These are phyloP conservation scores for Daboia siamensis DNA, from an alignment of 2,113 vertebrate species.

Conservation along the genomic window DNA sequence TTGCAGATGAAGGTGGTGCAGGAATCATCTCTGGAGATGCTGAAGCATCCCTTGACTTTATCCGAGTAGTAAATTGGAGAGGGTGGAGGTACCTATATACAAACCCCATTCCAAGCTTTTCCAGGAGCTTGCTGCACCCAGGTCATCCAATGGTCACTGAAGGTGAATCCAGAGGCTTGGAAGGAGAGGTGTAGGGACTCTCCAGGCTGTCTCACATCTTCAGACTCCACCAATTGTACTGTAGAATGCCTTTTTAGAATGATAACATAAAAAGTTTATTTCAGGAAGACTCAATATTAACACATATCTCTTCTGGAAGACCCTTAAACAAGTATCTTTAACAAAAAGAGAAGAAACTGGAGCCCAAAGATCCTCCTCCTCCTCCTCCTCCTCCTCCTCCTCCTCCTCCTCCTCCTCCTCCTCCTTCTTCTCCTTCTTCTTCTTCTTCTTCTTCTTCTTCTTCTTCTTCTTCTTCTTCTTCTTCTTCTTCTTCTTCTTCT, in stretches of 20 bases:
- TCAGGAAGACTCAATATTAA: not conserved
- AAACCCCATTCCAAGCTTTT: too few relatives aligned
- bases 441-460: too few relatives aligned
- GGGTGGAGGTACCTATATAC: too few relatives aligned
- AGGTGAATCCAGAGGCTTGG: not conserved
- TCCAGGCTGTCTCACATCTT: not conserved
- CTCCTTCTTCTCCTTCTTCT: too few relatives aligned
- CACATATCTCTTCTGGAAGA: not conserved
- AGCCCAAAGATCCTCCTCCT: not conserved
- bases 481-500: too few relatives aligned
- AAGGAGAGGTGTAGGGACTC: not conserved
- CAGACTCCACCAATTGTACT: not conserved
- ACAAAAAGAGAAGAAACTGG: not conserved
- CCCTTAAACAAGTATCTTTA: not conserved
- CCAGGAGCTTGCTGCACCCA: not conserved
- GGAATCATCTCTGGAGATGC: too few relatives aligned
- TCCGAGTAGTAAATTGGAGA: too few relatives aligned
- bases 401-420: too few relatives aligned
- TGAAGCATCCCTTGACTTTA: too few relatives aligned
- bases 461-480: too few relatives aligned
- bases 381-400: too few relatives aligned
- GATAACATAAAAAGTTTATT: not conserved
- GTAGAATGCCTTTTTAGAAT: not conserved
- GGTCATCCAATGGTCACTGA: not conserved
- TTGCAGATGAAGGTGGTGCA: too few relatives aligned